Base-by-base conservation (phyloP, 2,113 vertebrate genomes). In the Dasypus novemcinctus region DNA sequence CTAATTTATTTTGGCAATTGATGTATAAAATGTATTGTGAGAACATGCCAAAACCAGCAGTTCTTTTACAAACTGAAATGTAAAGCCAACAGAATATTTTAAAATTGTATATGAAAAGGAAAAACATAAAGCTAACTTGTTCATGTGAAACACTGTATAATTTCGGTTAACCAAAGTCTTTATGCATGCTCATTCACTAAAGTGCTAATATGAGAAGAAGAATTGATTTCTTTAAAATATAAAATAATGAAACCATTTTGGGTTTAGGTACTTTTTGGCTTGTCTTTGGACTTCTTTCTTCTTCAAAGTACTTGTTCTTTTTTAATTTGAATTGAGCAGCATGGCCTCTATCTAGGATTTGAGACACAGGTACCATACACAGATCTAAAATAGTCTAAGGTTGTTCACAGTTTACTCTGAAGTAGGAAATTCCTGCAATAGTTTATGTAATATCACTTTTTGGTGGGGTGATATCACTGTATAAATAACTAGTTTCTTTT, bases 1-100 rank as follows among this genome's bases (percentile, higher is more conserved):
- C 79, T 94, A 20, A 79, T 84, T 90, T 82, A 72, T 95, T 89
- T 72, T 93, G 76, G 52, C 82, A 91, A 18, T 94, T 88, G 72
- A 29, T 71, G 0, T 87, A 74, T 64, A 86, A 86, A 94, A 80
- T 74, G 31, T 63, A 20, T 68, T 94, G 33, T 72, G 59, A 84
- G 82, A 93, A 81, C 36, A 84, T 54, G n/a, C n/a, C 41, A 66
- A 79, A 82, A 94, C 31, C n/a, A 43, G 13, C 71, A 20, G 15
- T 84, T n/a, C 41, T 23, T 87, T 66, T 66, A 33, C 54, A 64
- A 74, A 88, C 43, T 46, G 92, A 46, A 91, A 57, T 49, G 36
- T 75, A 89, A 82, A 89, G 29, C 25, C 46, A 87, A 31, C 31
- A 85, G 69, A 81, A 54, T 75, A 66, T 87, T 82, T 83, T 76